Percentiles rank a stretch among this genome's conserved stretches.
phyloP scores from a whole-genome alignment of 2,888 invertebrate genomes.

The Chaetoderma sp. region DNA sequence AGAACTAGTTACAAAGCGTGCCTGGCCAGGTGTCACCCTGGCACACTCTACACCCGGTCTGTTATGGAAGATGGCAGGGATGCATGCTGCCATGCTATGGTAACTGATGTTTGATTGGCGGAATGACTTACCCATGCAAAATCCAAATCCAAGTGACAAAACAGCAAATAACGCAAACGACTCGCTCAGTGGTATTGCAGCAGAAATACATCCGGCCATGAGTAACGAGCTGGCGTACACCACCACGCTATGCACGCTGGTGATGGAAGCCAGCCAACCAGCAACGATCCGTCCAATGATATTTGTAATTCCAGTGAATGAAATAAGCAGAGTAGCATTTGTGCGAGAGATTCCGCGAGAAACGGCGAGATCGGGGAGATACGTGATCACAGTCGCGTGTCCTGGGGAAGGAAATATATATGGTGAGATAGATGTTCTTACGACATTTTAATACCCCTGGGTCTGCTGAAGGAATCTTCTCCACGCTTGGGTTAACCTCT shows the following conservation, averaged over 20 bases:
- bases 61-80: no score
- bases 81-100: no score
- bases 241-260: conserved; percentile 46
- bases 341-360: conserved; percentile 43
- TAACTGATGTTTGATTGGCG: no score
- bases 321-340: conserved; percentile 57
- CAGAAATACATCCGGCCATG: conserved; percentile 46
- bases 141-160: conserved; percentile 54
- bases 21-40: no score
- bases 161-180: conserved; percentile 42
- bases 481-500: no score
- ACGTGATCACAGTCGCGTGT: conserved; percentile 54
- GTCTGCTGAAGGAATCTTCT: no score
- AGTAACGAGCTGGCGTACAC: conserved; percentile 52
- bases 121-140: conserved; percentile 61
- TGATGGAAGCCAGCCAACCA: conserved; percentile 51
- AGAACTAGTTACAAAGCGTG: no score
- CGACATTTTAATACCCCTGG: no score
- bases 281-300: conserved; percentile 51
- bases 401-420: conserved; percentile 39
- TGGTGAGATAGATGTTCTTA: neutral
- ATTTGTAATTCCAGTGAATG: conserved; percentile 61
- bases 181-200: conserved; percentile 49
- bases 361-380: conserved; percentile 57
- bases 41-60: no score